phyloP scores from a whole-genome alignment of 2,888 invertebrate species.

The Oscheius sp. region DNA sequence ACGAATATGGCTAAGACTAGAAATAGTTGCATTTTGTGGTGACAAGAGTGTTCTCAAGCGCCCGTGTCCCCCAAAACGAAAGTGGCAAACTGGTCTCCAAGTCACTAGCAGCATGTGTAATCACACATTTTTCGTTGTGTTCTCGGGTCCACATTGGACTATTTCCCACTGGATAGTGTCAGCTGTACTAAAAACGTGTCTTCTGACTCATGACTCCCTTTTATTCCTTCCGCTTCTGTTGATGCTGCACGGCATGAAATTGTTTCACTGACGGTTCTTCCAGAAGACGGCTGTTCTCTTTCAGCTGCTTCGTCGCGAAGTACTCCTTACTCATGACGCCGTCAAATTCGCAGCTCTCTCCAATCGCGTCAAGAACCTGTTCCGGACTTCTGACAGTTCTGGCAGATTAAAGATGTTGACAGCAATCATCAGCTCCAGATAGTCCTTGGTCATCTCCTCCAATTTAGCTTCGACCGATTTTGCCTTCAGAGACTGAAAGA shows the following conservation, averaged over 20 bases:
- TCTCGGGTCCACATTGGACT: background rate
- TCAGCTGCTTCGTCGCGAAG: background rate
- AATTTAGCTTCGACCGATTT: background rate
- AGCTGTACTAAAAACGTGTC: background rate
- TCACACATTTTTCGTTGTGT: constrained; percentile 2
- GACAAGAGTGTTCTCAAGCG: constrained; percentile 8
- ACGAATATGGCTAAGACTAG: constrained; percentile 1
- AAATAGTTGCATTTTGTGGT: constrained; percentile 2
- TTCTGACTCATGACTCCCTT: background rate
- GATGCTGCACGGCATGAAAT: background rate
- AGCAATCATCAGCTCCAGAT: background rate
- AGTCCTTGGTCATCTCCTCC: background rate
- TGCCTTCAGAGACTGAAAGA: background rate
- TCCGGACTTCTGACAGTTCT: background rate
- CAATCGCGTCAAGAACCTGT: background rate
- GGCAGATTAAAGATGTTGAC: background rate
- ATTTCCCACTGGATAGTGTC: too few species aligned
- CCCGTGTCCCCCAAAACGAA: background rate
- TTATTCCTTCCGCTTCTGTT: background rate
- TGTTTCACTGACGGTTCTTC: background rate
- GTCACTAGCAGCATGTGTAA: constrained; percentile 4
- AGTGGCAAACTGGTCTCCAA: constrained; percentile 22
- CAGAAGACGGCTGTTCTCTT: background rate
- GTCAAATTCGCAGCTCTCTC: background rate
- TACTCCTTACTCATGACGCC: constrained; percentile 11